Base-by-base conservation (phyloP, 2,888 invertebrate genomes). In the Melinopterus prodromus region DNA sequence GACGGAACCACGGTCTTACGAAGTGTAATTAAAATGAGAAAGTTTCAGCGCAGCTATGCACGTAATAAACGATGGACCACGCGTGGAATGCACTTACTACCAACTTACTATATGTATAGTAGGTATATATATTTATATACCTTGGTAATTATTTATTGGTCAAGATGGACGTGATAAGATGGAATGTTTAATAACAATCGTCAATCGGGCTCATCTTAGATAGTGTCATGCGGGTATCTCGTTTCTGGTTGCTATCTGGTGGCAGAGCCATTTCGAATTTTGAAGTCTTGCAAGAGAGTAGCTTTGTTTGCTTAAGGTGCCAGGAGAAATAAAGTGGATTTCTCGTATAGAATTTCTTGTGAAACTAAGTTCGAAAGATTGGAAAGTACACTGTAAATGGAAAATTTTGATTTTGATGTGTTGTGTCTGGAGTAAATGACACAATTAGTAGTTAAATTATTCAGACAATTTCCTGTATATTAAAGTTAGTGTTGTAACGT, bases 141-240 rank as follows among this genome's bases (percentile, higher is more conserved):
- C 53, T 1, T 53, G 53, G 53, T 53, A 53, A 53, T 53, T 53
- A 53, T 53, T 53, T 53, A 53, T 53, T 53, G 53, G 53, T 53
- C 53, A 53, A 53, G 53, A 53, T 53, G 53, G 53, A 53, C 53
- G 53, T 53, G 53, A 53, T 53, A 53, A 53, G 53, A 53, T 53
- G 53, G 53, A 53, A 53, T 53, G 53, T 53, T 53, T 53, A 53
- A 53, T 53, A 53, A 53, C 53, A 53, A 53, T 53, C 53, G 53
- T 53, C 53, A 12, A 53, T 53, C 53, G 53, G 53, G 53, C 53
- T 53, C 1, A 53, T 53, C 53, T 53, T 53, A 53, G 53, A 53
- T 53, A 53, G 9, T 53, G 53, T 53, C 53, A 53, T 53, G 53
- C 53, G 9, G 53, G 53, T 53, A 53, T 53, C 53, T 53, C 3